phyloP scores from a whole-genome alignment of 2,888 invertebrate genomes.

The Subacronicta megacephala region DNA sequence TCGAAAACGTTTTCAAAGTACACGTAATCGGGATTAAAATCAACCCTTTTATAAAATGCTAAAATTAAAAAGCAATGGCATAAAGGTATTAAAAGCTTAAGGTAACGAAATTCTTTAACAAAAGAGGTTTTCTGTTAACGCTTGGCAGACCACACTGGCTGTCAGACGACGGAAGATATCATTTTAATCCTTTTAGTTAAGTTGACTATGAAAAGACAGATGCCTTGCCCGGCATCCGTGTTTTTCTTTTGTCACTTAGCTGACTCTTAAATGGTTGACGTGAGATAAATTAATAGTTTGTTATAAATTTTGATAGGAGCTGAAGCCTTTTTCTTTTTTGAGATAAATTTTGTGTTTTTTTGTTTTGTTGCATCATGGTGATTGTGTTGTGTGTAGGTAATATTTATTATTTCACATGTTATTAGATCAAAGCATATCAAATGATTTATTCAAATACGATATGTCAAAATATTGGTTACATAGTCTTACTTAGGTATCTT shows the following conservation, averaged over 20 bases:
- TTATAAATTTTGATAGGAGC: conserved; percentile 60
- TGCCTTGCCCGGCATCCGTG: conserved; percentile 79
- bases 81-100: conserved; percentile 89
- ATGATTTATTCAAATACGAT: too few relatives aligned
- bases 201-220: conserved; percentile 89
- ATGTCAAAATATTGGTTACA: too few relatives aligned
- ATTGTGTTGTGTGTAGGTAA: not conserved
- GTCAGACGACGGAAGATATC: conserved; percentile 88
- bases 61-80: conserved; percentile 88
- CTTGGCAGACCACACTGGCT: conserved; percentile 86
- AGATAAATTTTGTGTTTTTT: conserved; percentile 6
- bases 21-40: conserved; percentile 83
- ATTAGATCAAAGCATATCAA: too few relatives aligned
- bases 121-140: conserved; percentile 85
- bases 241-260: conserved; percentile 81
- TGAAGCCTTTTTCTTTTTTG: conserved; percentile 17
- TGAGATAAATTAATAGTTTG: conserved; percentile 69
- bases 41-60: conserved; percentile 85
- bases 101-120: conserved; percentile 85
- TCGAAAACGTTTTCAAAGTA: conserved; percentile 73
- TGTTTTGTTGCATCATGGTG: conserved; percentile 5
- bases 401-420: too few relatives aligned
- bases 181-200: conserved; percentile 90
- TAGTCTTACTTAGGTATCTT: too few relatives aligned
- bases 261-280: conserved; percentile 71